Evolutionary conservation across 2,797 vertebrate genomes (phyloP).

Genomic region (Hyperoplus immaculatus): DNA sequence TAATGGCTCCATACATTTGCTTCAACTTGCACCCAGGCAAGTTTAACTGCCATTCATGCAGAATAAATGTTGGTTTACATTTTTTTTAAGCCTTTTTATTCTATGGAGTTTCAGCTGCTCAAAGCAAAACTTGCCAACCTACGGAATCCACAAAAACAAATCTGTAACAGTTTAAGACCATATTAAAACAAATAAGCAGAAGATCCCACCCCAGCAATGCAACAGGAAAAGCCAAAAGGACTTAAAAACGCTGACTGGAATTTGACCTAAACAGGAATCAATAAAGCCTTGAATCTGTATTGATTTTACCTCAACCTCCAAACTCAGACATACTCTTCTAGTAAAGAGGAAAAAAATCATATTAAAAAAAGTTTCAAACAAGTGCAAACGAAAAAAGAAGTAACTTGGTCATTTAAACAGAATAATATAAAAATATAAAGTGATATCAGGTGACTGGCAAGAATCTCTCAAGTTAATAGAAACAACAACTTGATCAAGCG

Average conservation of each 20-base stretch:
- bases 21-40: neutral
- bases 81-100: neutral
- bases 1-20: neutral
- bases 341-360: constrained; percentile 6
- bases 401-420: constrained; percentile 50
- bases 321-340: neutral
- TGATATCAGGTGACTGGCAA: constrained; percentile 35
- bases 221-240: neutral
- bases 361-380: constrained; percentile 19
- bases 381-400: constrained; percentile 44
- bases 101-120: constrained; percentile 19
- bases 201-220: neutral
- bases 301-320: neutral
- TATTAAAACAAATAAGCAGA: neutral
- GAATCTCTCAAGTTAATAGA: constrained; percentile 32
- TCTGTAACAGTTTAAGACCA: constrained; percentile 23
- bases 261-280: constrained; percentile 25
- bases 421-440: constrained; percentile 39
- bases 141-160: neutral
- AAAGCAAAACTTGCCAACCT: constrained; percentile 11
- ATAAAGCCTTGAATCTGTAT: neutral
- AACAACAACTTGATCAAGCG: neutral
- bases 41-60: neutral
- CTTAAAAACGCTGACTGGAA: neutral
- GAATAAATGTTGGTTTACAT: no score